phyloP scores from a whole-genome alignment of 2,888 invertebrate species.

The Stenchaetothrips biformis region DNA sequence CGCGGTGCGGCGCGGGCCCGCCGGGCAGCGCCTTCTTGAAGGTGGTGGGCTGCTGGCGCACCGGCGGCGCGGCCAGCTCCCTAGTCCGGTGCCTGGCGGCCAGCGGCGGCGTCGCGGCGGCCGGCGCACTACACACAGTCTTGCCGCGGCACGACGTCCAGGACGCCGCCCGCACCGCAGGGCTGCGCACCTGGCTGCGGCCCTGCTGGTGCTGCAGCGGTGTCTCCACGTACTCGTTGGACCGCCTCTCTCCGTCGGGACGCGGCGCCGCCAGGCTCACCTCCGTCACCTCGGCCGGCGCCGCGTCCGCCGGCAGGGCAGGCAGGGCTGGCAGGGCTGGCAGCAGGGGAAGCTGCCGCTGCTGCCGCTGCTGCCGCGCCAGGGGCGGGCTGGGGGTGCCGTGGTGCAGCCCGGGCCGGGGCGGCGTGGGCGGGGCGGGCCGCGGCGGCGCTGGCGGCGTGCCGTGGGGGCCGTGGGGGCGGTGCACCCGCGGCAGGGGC shows the following conservation, averaged over 20 bases:
- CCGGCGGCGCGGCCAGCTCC: conserved; percentile 35
- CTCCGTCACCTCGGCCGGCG: conserved; percentile 47
- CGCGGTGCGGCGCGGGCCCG: conserved; percentile 41
- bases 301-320: conserved; percentile 39
- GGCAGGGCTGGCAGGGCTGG: conserved; percentile 49
- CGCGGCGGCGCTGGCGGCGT: not conserved
- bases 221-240: conserved; percentile 92
- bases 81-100: conserved; percentile 35
- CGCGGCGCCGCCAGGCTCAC: conserved; percentile 65
- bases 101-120: conserved; percentile 32
- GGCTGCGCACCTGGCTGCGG: conserved; percentile 54
- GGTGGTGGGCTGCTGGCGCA: conserved; percentile 38
- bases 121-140: not conserved
- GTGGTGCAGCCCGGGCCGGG: conserved; percentile 45
- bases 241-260: conserved; percentile 78
- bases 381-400: conserved; percentile 56
- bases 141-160: conserved; percentile 31
- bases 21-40: conserved; percentile 41
- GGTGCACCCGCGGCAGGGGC: conserved; percentile 44
- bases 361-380: conserved; percentile 66
- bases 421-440: not conserved
- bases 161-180: conserved; percentile 48
- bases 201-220: conserved; percentile 58
- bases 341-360: conserved; percentile 57
- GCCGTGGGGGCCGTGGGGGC: not conserved